Conservation (phyloP, 2,888 invertebrate species). For the Kryphioiulus occultus region DNA sequence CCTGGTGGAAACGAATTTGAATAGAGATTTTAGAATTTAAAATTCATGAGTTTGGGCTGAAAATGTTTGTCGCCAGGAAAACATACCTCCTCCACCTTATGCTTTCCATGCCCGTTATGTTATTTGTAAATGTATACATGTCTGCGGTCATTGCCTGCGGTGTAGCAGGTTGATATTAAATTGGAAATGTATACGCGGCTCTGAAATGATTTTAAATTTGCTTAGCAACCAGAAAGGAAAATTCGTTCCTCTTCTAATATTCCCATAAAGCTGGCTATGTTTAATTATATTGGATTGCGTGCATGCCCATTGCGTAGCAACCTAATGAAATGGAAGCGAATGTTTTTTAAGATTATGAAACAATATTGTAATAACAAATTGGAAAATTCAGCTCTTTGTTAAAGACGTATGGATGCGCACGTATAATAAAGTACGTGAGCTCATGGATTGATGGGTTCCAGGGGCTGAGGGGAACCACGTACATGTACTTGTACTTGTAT, state of each 20-base stretch:
- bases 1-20: background rate
- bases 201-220: conserved; percentile 3
- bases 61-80: background rate
- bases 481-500: background rate
- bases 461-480: conserved; percentile 35
- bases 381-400: conserved; percentile 12
- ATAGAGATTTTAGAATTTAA: background rate
- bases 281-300: conserved; percentile 22
- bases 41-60: background rate
- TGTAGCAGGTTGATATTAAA: conserved; percentile 26
- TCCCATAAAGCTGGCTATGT: conserved; percentile 9
- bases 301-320: conserved; percentile 32
- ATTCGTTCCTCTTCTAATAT: background rate
- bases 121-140: background rate
- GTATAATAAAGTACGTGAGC: background rate
- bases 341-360: conserved; percentile 40
- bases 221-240: conserved; percentile 24
- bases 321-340: conserved; percentile 40
- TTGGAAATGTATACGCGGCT: conserved; percentile 30
- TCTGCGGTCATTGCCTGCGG: background rate
- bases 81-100: background rate
- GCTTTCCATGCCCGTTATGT: background rate
- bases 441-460: background rate
- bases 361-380: conserved; percentile 37
- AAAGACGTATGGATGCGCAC: conserved; percentile 2